Percentiles rank a stretch among this genome's conserved stretches.
phyloP scores from a whole-genome alignment of 2,113 vertebrate genomes.

The Pelvicachromis taeniatus region DNA sequence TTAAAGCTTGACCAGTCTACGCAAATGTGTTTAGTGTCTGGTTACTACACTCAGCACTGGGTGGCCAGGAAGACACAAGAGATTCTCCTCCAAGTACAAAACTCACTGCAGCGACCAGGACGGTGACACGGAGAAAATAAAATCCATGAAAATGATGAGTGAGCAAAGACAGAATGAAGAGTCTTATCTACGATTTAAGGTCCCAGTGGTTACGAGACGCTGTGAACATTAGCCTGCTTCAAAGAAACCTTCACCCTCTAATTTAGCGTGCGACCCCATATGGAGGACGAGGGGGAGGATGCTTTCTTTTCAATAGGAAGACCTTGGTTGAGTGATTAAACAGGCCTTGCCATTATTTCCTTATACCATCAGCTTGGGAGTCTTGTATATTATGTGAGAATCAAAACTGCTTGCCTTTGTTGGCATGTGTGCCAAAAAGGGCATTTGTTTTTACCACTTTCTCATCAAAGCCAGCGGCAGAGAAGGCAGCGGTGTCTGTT shows the following conservation, averaged over 20 bases:
- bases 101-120: not conserved
- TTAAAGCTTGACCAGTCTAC: constrained; percentile 68
- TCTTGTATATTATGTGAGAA: not conserved
- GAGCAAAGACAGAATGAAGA: not conserved
- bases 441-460: constrained; percentile 42
- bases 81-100: not conserved
- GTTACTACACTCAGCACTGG: constrained; percentile 18
- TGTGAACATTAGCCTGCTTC: constrained; percentile 14
- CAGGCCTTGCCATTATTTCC: constrained; percentile 25
- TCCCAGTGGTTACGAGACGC: not conserved
- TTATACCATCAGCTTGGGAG: not conserved
- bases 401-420: constrained; percentile 35
- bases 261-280: constrained; percentile 10
- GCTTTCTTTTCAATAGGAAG: constrained; percentile 38
- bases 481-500: constrained; percentile 22
- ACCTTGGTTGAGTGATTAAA: constrained; percentile 43
- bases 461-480: constrained; percentile 39
- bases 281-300: not conserved
- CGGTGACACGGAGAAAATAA: not conserved
- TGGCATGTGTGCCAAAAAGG: not conserved
- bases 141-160: not conserved
- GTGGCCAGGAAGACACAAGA: constrained; percentile 14
- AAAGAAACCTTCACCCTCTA: constrained; percentile 26
- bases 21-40: constrained; percentile 65
- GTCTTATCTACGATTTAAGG: not conserved